Conservation (phyloP, 2,888 invertebrate genomes). For the Podabrus alpinus region DNA sequence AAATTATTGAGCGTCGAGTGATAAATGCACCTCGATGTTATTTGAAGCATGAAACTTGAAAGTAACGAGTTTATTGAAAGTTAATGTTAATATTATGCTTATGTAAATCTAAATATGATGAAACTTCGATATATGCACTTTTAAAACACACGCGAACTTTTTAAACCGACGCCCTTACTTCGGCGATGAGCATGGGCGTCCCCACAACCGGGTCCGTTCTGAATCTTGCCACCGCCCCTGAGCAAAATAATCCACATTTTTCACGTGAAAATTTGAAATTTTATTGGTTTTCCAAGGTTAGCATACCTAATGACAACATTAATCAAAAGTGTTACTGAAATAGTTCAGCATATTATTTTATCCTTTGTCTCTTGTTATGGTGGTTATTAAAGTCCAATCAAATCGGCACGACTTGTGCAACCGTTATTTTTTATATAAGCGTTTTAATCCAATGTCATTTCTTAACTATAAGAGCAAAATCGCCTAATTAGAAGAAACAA, state of each 20-base stretch:
- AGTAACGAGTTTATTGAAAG: conserved; percentile 4
- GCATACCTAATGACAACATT: neutral
- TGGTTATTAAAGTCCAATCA: neutral
- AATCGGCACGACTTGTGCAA: neutral
- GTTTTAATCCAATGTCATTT: neutral
- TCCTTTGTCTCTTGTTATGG: neutral
- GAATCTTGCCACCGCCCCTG: neutral
- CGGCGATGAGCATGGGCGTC: neutral
- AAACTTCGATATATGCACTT: neutral
- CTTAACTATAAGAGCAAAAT: neutral
- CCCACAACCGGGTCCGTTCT: neutral
- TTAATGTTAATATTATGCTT: neutral
- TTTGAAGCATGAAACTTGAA: conserved; percentile 4
- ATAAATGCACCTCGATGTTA: conserved; percentile 1
- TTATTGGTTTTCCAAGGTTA: neutral
- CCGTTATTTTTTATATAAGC: neutral
- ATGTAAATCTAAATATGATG: neutral
- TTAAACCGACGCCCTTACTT: neutral
- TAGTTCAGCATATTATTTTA: neutral
- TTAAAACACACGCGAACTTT: neutral
- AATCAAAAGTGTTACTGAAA: neutral
- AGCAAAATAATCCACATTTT: neutral
- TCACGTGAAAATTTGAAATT: neutral
- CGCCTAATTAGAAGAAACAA: neutral
- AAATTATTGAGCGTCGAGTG: neutral